Evolutionary conservation across 2,113 vertebrate species (phyloP), one percentile per base, ranked within the genome.

Genomic region (Dendropsophus ebraccatus): DNA sequence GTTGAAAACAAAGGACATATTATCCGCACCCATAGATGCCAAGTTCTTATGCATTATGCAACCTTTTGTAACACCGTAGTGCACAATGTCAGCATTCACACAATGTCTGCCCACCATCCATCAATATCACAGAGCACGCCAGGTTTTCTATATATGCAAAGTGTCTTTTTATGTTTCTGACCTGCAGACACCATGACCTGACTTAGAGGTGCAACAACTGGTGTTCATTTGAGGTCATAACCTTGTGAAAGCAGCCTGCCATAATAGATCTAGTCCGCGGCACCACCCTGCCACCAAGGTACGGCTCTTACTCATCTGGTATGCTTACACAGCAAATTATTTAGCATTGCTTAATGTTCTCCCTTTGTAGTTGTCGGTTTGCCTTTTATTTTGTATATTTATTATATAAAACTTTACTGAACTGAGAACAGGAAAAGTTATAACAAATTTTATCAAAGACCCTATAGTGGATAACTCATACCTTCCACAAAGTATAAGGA

Each of bases 201-300:
- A 70, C 62, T 70, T 32, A 6, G n/a, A 23, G 10, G 16, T 2
- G 9, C 45, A 35, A 82, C 45, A 70, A 82, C 60, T 82, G 60
- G 60, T 82, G n/a, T 82, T 82, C 62, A 70, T 82, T 82, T 82
- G 25, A 67, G 81, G 62, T 82, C 81, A 70, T 70, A 11, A 70
- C 41, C 81, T n/a, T 52, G 49, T 11, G 67, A 49, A 52, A 17
- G 47, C 28, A 2, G 62, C 62, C 62, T 69, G 58, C 13, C 56
- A 67, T 47, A 41, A 19, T 67, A 25, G 30, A 49, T n/a, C 56
- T 25, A 52, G 21, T 77, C 74, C 73, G 25, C 41, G 3, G 28
- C 72, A 47, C 21, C 5, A n/a, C 45, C 17, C 19, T 25, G 72
- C 41, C 73, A 75, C 73, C 45, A 17, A 17, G 35, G 69, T 72